These are phyloP conservation scores for Halcyon chelicuti DNA, from an alignment of 2,797 vertebrate genomes.

Conservation along the genomic window DNA sequence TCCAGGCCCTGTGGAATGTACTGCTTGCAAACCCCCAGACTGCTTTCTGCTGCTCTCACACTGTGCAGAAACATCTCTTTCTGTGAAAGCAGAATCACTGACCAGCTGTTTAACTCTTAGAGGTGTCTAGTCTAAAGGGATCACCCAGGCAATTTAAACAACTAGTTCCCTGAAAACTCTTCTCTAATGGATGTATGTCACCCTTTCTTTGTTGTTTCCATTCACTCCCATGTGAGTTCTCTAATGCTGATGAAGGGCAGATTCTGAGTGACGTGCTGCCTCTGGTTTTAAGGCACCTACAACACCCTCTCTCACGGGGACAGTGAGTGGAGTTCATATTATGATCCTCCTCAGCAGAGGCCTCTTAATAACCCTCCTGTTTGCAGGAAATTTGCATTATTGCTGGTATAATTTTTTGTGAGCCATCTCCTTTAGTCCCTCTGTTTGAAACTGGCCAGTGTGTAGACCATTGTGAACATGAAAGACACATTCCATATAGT, in stretches of 20 bases:
- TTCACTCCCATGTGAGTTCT: background rate
- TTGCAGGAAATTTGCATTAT: background rate
- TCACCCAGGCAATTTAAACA: background rate
- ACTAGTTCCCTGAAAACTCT: background rate
- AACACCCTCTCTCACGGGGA: background rate
- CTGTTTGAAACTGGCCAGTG: background rate
- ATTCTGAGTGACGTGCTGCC: rapidly evolving
- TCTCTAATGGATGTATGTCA: background rate
- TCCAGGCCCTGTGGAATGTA: conserved; percentile 25
- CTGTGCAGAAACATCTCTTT: conserved; percentile 51
- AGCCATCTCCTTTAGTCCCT: background rate
- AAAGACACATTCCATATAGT: background rate
- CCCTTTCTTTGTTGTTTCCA: background rate
- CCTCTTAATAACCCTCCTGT: background rate
- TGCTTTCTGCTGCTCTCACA: background rate
- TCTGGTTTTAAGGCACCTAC: background rate
- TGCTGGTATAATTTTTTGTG: background rate
- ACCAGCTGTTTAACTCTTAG: background rate
- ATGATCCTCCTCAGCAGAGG: background rate
- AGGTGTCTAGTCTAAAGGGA: conserved; percentile 13
- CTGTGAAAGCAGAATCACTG: conserved; percentile 9
- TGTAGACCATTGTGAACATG: background rate
- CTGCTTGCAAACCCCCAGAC: background rate
- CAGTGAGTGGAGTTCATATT: background rate
- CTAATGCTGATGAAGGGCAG: background rate